Evolutionary conservation across 2,888 invertebrate genomes (phyloP), one percentile per base, ranked within the genome.

Genomic region (Gasteruption jaculator): DNA sequence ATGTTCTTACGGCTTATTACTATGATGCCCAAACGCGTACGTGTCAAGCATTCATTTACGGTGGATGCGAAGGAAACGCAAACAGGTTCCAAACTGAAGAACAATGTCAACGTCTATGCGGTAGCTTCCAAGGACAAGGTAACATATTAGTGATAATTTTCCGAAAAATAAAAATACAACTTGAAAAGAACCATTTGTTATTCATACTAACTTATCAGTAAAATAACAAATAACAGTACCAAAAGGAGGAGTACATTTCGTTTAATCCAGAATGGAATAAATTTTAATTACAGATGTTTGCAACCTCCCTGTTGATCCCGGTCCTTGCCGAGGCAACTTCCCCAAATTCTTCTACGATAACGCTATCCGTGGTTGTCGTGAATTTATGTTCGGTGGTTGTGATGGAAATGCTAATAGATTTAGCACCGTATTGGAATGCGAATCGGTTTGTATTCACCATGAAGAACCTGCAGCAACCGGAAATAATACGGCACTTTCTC

Each of bases 401-500:
- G 78, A 75, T 24, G 92, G 92, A 21, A 89, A 88, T 55, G 84
- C 85, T 36, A 93, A 93, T 70, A 76, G 89, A 38, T 93, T 93
- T 73, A 82, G 81, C 43, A 79, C 79, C 7, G 64, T 74, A n/a
- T 76, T 79, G 19, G 87, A 89, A 63, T 91, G 91, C 63, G 78
- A 85, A 63, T 76, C 80, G 4, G 72, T 85, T 57, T 91, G 91
- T 68, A 65, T 80, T 43, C 74, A 75, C 40, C 76, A 73, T 32
- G 77, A 78, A 53, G 82, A 82, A 55, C 75, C 79, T 54, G 61
- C 68, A 6, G 63, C 70, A 3, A 49, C 61, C 41, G 71, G 68
- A 48, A 73, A 73, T 45, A 65, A 67, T 26, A 72, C 72, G 5
- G 56, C 57, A 6, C 45, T 58, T 6, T 65, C 65, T 12, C 66